Evolutionary conservation across 2,888 invertebrate genomes (phyloP), one percentile per base, ranked within the genome.

Genomic region (Caenorhabditis wallacei): DNA sequence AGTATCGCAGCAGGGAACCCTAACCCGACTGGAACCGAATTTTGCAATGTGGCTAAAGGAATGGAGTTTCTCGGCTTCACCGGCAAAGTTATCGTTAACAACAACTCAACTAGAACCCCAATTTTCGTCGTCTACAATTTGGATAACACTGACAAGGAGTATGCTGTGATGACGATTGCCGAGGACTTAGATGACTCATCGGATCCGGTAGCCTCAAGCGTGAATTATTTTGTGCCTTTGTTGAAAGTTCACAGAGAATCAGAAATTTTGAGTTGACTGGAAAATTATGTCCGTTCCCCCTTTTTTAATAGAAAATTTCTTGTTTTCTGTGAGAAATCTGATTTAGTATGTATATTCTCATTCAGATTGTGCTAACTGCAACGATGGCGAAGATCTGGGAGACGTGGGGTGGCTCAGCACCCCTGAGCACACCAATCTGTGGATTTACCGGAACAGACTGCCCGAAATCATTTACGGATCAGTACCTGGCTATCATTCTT

Each of bases 401-500:
- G 2, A 70, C 57, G 2, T 80, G 80, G 75, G 83, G 83, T 22
- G 80, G 83, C 10, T 11, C 54, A 0, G 51, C 22, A 10, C 83
- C 83, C 2, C 26, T 75, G 20, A 83, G 83, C 37, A 80, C 78
- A n/a, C 83, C 83, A 8, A 18, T 66, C 3, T 83, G 83, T 48
- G 83, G 83, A 53, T 83, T 83, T 13, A 72, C 83, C 0, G 83
- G 86, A 18, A 54, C 74, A 3, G 70, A 80, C 22, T 87, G 87
- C 30, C 87, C 87, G 11, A 82, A 78, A 26, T 71, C 84, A 2
- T 85, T 85, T 26, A 54, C 76, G 1, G 84, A 87, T 63, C 82
- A 87, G 24, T 84, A 87, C 53, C 57, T 87, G 48, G 85, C 82
- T 2, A 82, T 85, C 22, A 79, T 82, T 53, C 35, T 87, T 18